Conservation (phyloP, 2,888 invertebrate genomes). For the Xylophagus ater region DNA sequence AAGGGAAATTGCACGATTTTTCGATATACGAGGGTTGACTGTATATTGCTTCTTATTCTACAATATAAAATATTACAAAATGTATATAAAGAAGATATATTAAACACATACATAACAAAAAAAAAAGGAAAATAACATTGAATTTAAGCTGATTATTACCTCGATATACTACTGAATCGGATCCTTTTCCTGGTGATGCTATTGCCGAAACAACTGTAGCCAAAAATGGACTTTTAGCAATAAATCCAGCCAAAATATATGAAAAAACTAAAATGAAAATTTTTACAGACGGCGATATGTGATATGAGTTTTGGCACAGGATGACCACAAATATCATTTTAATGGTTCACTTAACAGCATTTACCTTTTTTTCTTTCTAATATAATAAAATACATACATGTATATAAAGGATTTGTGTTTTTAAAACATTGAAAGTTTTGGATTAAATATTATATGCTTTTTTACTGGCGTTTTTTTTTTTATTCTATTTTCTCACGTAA, state of each 20-base stretch:
- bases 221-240: slow-evolving; percentile 9
- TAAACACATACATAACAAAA: not conserved
- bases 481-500: no score
- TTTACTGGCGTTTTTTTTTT: no score
- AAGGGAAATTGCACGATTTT: no score
- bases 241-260: slow-evolving; percentile 11
- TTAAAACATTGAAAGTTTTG: no score
- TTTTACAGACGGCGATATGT: slow-evolving; percentile 14
- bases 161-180: slow-evolving; percentile 14
- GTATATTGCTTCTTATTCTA: no score
- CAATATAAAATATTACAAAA: not conserved
- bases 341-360: slow-evolving; percentile 18
- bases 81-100: not conserved
- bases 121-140: not conserved
- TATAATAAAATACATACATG: no score
- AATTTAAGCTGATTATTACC: slow-evolving; percentile 9
- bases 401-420: no score
- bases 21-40: no score
- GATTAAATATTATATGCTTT: no score
- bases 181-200: slow-evolving; percentile 13
- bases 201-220: slow-evolving; percentile 14
- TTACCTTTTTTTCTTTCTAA: no score
- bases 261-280: slow-evolving; percentile 7
- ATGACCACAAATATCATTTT: slow-evolving; percentile 20
- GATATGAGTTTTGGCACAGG: slow-evolving; percentile 18